Conservation (phyloP, 2,113 vertebrate genomes). For the Chauna torquata region DNA sequence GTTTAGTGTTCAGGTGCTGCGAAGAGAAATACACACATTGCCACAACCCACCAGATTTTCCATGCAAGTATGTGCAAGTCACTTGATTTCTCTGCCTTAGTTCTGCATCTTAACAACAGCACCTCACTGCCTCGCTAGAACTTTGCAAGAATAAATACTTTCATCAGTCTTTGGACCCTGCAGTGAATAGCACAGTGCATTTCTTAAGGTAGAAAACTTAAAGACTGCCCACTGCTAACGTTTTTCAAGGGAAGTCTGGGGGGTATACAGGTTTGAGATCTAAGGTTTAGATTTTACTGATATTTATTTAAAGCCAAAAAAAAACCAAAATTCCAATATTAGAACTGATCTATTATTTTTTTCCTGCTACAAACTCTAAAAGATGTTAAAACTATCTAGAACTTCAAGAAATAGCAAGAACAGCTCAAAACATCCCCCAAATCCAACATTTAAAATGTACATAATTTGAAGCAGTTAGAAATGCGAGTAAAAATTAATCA, state of each 20-base stretch:
- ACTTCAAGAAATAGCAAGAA: neutral
- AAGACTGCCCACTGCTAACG: neutral
- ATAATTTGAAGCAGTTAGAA: neutral
- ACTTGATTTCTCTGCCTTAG: neutral
- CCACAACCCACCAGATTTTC: neutral
- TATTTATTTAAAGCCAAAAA: neutral
- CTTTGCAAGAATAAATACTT: neutral
- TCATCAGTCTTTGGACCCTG: neutral
- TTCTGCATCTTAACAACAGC: neutral
- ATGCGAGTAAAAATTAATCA: neutral
- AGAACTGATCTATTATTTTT: neutral
- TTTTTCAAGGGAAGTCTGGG: neutral
- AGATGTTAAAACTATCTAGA: neutral
- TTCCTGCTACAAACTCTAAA: neutral
- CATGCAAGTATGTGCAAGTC: neutral
- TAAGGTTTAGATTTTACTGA: neutral
- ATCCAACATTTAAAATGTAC: neutral
- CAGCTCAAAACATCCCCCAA: neutral
- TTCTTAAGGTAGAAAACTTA: neutral
- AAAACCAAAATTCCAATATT: neutral
- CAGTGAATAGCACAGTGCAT: neutral
- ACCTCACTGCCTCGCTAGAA: neutral
- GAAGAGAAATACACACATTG: neutral
- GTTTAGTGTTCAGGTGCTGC: neutral
- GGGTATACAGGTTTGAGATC: neutral